Evolutionary conservation across 2,888 invertebrate species (phyloP), one percentile per base, ranked within the genome.

Genomic region (Idaea straminata): DNA sequence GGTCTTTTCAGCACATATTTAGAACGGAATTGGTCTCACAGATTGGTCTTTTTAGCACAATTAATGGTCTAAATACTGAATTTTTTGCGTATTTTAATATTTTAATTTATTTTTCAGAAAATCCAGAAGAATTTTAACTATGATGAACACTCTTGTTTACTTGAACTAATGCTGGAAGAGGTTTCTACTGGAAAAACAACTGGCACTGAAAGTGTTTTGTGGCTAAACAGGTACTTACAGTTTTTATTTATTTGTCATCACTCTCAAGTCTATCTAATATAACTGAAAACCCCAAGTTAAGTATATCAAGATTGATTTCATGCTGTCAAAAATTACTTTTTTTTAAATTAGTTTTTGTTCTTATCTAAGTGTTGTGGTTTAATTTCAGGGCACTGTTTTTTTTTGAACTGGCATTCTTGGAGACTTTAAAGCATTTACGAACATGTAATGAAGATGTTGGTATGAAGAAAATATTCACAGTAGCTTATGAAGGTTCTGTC

Each of bases 401-500:
- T 83, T 93, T 95, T 72, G 93, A 94, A 74, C 78, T 93, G 62
- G 92, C 94, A 73, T 94, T 96, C 74, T 87, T 93, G 72, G 93
- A 91, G 79, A 85, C 96, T 35, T 77, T 95, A 60, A 84, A 88
- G 38, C 91, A 93, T 76, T 79, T 91, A 62, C 85, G 93, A 77
- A 76, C 85, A 35, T 88, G 87, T 34, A 83, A 88, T 25, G 79
- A 80, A 66, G 84, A 93, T 36, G 94, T 95, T 72, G 94, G 94
- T 78, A 89, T 96, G 77, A 94, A 94, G 65, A 93, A 93, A 34
- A 94, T 95, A 81, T 89, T 96, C 62, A 94, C 93, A 73, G 87
- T 91, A 68, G 95, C 97, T 0, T 97, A 97, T 83, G 94, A 95
- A 75, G 94, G 94, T 62, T 95, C 96, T 57, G 87, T 97, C 25